phyloP scores from a whole-genome alignment of 92 coral and sea anemone genomes.

The Phenganax marumi region DNA sequence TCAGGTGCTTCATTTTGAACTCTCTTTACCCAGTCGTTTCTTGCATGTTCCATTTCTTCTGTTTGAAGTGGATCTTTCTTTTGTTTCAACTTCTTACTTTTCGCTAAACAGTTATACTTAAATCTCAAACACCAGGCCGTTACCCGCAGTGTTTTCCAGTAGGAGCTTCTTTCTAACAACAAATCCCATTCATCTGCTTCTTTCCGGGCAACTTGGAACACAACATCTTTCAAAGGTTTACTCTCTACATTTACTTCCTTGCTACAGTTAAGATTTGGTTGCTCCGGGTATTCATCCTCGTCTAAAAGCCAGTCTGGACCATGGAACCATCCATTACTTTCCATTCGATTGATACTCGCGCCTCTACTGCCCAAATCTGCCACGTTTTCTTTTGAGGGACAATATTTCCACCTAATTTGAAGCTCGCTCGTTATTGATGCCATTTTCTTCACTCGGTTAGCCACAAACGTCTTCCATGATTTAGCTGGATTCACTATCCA shows the following conservation, averaged over 20 bases:
- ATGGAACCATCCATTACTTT: constrained; percentile 50
- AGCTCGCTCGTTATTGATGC: constrained; percentile 54
- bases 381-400: constrained; percentile 59
- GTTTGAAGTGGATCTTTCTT: constrained; percentile 53
- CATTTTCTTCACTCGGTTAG: constrained; percentile 58
- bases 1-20: constrained; percentile 30
- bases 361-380: constrained; percentile 66
- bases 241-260: constrained; percentile 34
- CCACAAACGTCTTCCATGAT: constrained; percentile 59
- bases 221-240: constrained; percentile 26
- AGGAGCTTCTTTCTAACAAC: constrained; percentile 46
- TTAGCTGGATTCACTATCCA: constrained; percentile 63
- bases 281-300: constrained; percentile 46
- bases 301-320: constrained; percentile 58
- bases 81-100: constrained; percentile 1
- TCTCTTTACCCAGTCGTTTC: constrained; percentile 45
- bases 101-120: constrained; percentile 38
- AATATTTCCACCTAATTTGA: constrained; percentile 53
- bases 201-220: constrained; percentile 23
- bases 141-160: constrained; percentile 55
- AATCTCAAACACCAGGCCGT: constrained; percentile 61
- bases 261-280: constrained; percentile 35
- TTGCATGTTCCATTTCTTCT: constrained; percentile 48
- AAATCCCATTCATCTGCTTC: constrained; percentile 55
- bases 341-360: constrained; percentile 54